Percentiles rank a stretch among this genome's conserved stretches.
These are phyloP conservation scores for Perca fluviatilis DNA, from an alignment of 2,113 vertebrate species.

Conservation along the genomic window DNA sequence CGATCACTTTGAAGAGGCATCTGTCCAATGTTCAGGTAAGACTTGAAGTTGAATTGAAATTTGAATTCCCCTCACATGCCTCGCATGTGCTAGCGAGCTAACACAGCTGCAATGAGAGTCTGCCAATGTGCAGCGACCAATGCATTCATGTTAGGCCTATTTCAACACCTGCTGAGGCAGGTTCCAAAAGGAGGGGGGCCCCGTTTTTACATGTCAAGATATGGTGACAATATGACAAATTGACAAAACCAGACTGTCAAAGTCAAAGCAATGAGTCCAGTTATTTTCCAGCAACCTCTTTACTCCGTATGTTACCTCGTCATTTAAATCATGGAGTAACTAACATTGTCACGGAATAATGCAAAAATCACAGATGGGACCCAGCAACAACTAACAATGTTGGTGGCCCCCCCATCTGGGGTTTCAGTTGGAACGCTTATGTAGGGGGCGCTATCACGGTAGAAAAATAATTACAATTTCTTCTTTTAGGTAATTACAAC, in stretches of 20 bases:
- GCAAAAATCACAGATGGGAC: background rate
- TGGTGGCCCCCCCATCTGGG: background rate
- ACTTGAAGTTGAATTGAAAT: background rate
- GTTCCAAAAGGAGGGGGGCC: background rate
- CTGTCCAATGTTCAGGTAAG: slow-evolving; percentile 72
- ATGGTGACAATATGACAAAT: background rate
- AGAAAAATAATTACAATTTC: background rate
- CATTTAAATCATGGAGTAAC: background rate
- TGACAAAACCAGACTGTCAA: background rate
- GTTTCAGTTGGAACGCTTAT: background rate
- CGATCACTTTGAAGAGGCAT: slow-evolving; percentile 15
- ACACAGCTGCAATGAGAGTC: no score
- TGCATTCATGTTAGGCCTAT: no score
- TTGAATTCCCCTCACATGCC: no score
- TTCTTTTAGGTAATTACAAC: background rate
- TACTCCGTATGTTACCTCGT: background rate
- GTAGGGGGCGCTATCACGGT: no score
- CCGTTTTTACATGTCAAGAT: background rate
- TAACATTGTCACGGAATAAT: background rate
- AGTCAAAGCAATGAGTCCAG: background rate
- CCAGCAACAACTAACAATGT: background rate
- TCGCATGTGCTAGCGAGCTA: no score
- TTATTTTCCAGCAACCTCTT: background rate
- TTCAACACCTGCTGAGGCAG: background rate
- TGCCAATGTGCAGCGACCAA: no score